Conservation (phyloP, 30 jellyfish, hydroid and myxozoan species). For the Hydractinia symbiolongicarpus region DNA sequence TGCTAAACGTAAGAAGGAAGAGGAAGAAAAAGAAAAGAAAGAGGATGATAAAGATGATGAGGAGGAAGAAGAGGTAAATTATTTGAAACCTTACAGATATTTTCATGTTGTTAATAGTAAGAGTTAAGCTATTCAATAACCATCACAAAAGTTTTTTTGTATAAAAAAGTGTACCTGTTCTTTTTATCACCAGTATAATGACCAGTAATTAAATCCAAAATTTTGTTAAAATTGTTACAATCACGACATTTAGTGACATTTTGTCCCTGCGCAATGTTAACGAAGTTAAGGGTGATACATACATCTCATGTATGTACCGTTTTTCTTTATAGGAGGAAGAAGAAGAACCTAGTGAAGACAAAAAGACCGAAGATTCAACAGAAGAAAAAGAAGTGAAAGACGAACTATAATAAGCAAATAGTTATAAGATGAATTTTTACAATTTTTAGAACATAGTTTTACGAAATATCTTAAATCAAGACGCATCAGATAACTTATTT, state of each 20-base stretch:
- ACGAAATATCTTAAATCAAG: background rate
- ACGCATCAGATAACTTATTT: too few species aligned
- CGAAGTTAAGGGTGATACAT: background rate
- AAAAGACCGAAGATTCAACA: background rate
- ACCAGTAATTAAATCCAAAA: too few species aligned
- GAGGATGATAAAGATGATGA: conserved; percentile 35
- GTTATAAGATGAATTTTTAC: conserved; percentile 1
- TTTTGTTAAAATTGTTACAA: too few species aligned
- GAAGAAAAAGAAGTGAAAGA: conserved; percentile 9
- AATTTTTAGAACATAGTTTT: conserved; percentile 20
- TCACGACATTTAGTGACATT: background rate
- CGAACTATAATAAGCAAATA: conserved; percentile 18
- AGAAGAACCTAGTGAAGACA: conserved; percentile 37
- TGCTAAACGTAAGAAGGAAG: conserved; percentile 51
- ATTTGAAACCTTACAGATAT: background rate
- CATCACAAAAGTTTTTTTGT: background rate
- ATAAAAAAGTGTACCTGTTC: background rate
- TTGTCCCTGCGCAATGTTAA: background rate
- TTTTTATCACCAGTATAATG: background rate
- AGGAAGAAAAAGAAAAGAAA: conserved; percentile 54
- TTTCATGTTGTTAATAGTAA: background rate
- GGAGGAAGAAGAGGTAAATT: background rate
- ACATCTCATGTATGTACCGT: background rate
- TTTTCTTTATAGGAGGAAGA: conserved; percentile 29
- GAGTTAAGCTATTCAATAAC: background rate